A percentile compares a stretch with the other conserved stretches of the same genome.
These are phyloP conservation scores for Andrena cerasifolii DNA, from an alignment of 1,140 invertebrate genomes.

Conservation along the genomic window DNA sequence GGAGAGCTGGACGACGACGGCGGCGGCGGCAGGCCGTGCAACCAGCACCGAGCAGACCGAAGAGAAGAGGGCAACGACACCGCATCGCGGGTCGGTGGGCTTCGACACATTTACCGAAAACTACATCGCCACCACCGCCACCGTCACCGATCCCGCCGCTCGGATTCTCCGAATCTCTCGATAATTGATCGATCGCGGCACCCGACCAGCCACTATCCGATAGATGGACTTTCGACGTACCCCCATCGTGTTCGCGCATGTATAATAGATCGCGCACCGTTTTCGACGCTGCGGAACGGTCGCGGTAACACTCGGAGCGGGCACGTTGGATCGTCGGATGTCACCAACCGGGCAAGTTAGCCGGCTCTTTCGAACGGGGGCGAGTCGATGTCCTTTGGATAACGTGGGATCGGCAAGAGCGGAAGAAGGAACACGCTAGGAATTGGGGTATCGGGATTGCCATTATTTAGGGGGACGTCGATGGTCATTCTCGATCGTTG, in stretches of 20 bases:
- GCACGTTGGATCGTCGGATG: no score
- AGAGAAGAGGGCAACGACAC: slow-evolving; percentile 72
- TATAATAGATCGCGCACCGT: background rate
- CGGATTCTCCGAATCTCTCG: slow-evolving; percentile 59
- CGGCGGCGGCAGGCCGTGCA: slow-evolving; percentile 45
- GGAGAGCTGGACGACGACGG: slow-evolving; percentile 58
- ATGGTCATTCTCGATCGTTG: slow-evolving; percentile 61
- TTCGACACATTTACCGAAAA: slow-evolving; percentile 79
- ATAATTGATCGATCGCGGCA: slow-evolving; percentile 60
- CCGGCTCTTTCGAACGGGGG: no score
- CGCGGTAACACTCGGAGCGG: no score
- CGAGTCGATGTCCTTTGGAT: no score
- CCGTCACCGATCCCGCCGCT: slow-evolving; percentile 32
- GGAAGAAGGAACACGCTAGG: slow-evolving; percentile 14
- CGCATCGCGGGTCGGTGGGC: slow-evolving; percentile 57
- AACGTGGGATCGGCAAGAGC: no score
- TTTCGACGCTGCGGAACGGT: background rate
- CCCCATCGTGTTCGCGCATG: background rate
- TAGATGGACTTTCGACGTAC: slow-evolving; percentile 19
- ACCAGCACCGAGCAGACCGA: slow-evolving; percentile 58
- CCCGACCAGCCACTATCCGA: background rate
- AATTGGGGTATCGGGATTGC: slow-evolving; percentile 40
- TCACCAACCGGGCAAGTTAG: no score
- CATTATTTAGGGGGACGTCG: slow-evolving; percentile 45
- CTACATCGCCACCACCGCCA: slow-evolving; percentile 58